A percentile compares a stretch with the other conserved stretches of the same genome.
phyloP scores from a whole-genome alignment of 2,888 invertebrate species.

The Lissocephala sabroskyi region DNA sequence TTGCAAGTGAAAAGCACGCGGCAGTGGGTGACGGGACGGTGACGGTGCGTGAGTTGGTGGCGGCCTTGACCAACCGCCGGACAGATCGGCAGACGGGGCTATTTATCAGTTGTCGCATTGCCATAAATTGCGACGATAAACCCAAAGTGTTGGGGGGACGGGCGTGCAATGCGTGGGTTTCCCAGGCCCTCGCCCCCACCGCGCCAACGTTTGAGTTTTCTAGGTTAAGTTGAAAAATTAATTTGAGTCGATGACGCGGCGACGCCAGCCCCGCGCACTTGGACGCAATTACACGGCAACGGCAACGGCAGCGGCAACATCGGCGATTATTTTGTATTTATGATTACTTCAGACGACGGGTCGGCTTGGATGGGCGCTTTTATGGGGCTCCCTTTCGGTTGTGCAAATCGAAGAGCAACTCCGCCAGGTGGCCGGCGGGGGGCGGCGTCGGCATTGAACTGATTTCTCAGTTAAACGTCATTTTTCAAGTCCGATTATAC shows the following conservation, averaged over 20 bases:
- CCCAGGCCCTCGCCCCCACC: too few relatives aligned
- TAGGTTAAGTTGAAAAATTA: conserved; percentile 44
- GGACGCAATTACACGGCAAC: conserved; percentile 26
- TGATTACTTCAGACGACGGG: conserved; percentile 19
- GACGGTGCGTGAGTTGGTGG: too few relatives aligned
- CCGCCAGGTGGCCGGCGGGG: conserved; percentile 5
- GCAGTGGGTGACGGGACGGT: too few relatives aligned
- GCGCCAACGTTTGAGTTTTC: conserved; percentile 29
- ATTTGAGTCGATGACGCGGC: conserved; percentile 4
- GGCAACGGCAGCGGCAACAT: too few relatives aligned
- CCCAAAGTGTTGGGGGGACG: too few relatives aligned
- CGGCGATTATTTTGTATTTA: conserved; percentile 17
- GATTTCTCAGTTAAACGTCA: too few relatives aligned
- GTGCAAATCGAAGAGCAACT: conserved; percentile 24
- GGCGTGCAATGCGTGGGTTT: conserved; percentile 1
- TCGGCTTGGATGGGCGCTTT: neutral
- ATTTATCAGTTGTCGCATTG: conserved; percentile 23
- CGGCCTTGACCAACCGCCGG: too few relatives aligned
- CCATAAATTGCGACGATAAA: neutral
- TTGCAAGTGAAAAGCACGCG: too few relatives aligned
- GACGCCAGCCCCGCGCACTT: conserved; percentile 14
- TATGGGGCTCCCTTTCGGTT: conserved; percentile 6
- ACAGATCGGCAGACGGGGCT: too few relatives aligned
- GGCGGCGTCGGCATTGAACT: conserved; percentile 2
- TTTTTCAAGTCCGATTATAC: conserved; percentile 8